Conservation (phyloP, 2,888 invertebrate genomes). For the Lasioglossum malachurum region DNA sequence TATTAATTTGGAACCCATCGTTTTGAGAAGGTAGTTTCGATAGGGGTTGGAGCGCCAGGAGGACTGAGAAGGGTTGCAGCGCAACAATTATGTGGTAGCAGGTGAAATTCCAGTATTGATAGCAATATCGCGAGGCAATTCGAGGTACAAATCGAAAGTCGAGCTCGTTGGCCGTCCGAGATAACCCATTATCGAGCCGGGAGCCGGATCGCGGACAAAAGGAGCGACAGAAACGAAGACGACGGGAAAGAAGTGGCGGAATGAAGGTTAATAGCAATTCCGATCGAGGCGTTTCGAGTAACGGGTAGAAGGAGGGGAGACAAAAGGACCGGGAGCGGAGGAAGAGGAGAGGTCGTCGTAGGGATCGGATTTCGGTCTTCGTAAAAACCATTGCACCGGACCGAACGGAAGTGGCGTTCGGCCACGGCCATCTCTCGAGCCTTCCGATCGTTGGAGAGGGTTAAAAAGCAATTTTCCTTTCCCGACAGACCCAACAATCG, state of each 20-base stretch:
- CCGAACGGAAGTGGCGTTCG: slow-evolving; percentile 44
- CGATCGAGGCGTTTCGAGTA: slow-evolving; percentile 54
- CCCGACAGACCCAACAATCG: slow-evolving; percentile 45
- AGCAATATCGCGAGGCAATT: slow-evolving; percentile 8
- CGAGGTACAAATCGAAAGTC: slow-evolving; percentile 41
- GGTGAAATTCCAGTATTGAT: slow-evolving; percentile 7
- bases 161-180: slow-evolving; percentile 36
- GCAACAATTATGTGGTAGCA: not conserved
- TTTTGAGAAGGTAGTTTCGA: not conserved
- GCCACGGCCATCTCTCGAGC: slow-evolving; percentile 45
- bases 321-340: slow-evolving; percentile 36
- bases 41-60: not conserved
- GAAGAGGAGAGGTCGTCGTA: slow-evolving; percentile 1
- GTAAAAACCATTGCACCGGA: slow-evolving; percentile 43
- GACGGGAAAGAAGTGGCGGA: slow-evolving; percentile 41
- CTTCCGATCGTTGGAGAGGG: slow-evolving; percentile 47
- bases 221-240: slow-evolving; percentile 27
- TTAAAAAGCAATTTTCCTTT: slow-evolving; percentile 70
- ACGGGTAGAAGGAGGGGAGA: slow-evolving; percentile 35
- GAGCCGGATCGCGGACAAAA: slow-evolving; percentile 29
- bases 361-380: slow-evolving; percentile 65
- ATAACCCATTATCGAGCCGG: slow-evolving; percentile 45
- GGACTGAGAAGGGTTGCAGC: too few relatives aligned
- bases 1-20: not conserved
- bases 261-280: slow-evolving; percentile 61